Percentiles rank a stretch among this genome's conserved stretches.
phyloP scores from a whole-genome alignment of 2,797 vertebrate species.

The Crocidura indochinensis region DNA sequence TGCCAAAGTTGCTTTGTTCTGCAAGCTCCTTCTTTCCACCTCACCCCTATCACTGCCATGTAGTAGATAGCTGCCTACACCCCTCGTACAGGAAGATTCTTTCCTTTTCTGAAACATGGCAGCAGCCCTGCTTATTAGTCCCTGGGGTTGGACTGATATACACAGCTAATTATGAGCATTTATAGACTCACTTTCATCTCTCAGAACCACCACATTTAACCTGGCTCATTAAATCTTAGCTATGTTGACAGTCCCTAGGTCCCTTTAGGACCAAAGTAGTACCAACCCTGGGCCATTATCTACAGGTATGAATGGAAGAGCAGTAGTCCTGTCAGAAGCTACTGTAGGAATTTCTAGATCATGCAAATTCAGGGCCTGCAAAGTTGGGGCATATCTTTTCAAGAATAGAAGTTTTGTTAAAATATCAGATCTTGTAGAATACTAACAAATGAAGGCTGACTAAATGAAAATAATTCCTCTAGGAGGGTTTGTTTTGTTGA shows the following conservation, averaged over 20 bases:
- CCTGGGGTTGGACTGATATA: conserved; percentile 24
- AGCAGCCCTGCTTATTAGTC: conserved; percentile 52
- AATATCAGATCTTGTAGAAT: neutral
- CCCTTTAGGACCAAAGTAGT: neutral
- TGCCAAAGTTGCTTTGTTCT: neutral
- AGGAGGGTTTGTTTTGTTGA: conserved; percentile 22
- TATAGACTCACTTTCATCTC: conserved; percentile 27
- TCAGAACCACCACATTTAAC: conserved; percentile 14
- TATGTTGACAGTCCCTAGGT: conserved; percentile 61
- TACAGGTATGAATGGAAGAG: conserved; percentile 53
- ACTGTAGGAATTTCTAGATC: conserved; percentile 3
- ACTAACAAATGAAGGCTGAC: conserved; percentile 15
- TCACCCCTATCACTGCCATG: too few species aligned
- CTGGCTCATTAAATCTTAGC: conserved; percentile 49
- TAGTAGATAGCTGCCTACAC: neutral
- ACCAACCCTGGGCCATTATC: fast-evolving
- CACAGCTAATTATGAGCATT: neutral
- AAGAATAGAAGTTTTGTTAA: neutral
- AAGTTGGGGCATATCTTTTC: conserved; percentile 1
- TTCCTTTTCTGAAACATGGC: neutral
- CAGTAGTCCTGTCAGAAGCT: neutral
- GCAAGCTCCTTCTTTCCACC: too few species aligned
- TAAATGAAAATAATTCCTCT: neutral
- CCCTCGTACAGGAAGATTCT: neutral
- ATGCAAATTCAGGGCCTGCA: neutral